Evolutionary conservation across 2,797 vertebrate species (phyloP).

Genomic region (Schizopygopsis malacanthus): DNA sequence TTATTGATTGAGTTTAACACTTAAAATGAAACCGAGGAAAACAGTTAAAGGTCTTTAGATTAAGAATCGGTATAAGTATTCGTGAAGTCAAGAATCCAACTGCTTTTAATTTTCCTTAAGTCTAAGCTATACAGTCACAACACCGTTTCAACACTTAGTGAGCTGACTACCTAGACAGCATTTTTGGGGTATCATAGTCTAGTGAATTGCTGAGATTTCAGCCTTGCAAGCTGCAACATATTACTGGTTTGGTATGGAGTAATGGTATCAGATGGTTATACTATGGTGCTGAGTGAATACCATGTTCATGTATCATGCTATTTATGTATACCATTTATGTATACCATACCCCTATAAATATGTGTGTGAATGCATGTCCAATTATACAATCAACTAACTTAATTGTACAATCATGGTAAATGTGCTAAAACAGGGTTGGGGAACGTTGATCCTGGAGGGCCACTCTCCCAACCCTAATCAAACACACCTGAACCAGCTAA

Average conservation of each 20-base stretch:
- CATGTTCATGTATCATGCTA: not conserved
- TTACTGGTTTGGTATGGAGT: not conserved
- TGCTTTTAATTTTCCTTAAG: not conserved
- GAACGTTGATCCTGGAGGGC: no score
- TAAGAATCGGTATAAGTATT: not conserved
- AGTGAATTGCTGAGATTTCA: conserved; percentile 1
- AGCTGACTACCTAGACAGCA: not conserved
- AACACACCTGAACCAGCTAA: no score
- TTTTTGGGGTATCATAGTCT: not conserved
- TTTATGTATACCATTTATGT: not conserved
- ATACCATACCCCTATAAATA: not conserved
- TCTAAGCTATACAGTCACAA: not conserved
- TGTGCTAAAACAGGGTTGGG: not conserved
- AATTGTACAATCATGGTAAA: not conserved
- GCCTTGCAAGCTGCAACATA: not conserved
- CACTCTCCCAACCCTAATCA: no score
- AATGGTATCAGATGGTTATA: not conserved
- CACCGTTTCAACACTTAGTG: not conserved
- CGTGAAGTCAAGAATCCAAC: not conserved
- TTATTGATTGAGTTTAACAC: not conserved
- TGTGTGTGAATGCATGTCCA: not conserved
- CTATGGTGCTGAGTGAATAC: not conserved
- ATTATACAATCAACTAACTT: no score
- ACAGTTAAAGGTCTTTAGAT: not conserved
- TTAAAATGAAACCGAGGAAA: not conserved